Evolutionary conservation across 2,113 vertebrate species (phyloP), one percentile per base, ranked within the genome.

Genomic region (Phrynosoma blainvillii): DNA sequence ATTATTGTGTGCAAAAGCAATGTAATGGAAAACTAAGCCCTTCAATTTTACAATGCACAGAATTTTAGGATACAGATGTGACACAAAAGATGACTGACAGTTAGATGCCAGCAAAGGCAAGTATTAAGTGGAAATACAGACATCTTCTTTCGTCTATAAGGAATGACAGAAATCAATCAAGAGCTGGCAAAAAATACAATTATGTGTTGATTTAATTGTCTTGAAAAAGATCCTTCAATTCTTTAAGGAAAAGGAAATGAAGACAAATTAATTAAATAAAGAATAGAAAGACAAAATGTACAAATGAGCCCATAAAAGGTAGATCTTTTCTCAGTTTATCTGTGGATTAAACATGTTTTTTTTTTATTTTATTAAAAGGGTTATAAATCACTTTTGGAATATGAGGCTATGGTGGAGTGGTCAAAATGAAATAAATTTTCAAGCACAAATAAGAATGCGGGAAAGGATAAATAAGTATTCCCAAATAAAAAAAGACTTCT

Each of bases 171-270:
- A 66, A 68, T 47, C 36, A 77, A 77, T 65, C 2, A 76, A 16
- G 4, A 78, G 27, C 65, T n/a, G 75, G 62, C 71, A 76, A 84
- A 86, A 85, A 52, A 85, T 20, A 42, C 8, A 65, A 85, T 65
- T 20, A 66, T 20, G 4, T 52, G 59, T n/a, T 66, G 25, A 85
- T 25, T 25, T 66, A 11, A 20, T 82, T 47, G 10, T 25, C 27
- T 47, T 66, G 4, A 21, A 78, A 66, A 42, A 18, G 40, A 21
- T 36, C 47, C 21, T 71, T 11, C 25, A 47, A 42, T 84, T 13
- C 27, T 66, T 66, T 56, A 66, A 30, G 77, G 21, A n/a, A 25
- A 66, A 65, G 5, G 25, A 21, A n/a, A 32, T 3, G 42, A 70
- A 68, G 2, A 13, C 7, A 32, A 86, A 52, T 21, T 54, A 47